Conservation (phyloP, 1,140 invertebrate species). For the Drosophila kepulauana region DNA sequence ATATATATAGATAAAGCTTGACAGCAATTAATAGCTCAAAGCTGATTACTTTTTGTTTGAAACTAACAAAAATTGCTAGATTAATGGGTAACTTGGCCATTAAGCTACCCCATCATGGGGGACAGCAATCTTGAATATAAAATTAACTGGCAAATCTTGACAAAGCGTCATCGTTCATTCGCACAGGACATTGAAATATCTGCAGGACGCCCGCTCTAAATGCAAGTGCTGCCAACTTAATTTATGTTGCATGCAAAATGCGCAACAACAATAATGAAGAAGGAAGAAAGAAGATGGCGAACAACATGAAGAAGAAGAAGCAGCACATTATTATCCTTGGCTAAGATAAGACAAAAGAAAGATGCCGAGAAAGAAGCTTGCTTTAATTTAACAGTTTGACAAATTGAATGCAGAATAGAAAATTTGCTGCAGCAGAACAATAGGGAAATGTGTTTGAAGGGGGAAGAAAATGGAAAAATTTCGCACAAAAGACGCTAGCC, state of each 20-base stretch:
- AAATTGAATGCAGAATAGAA: slow-evolving; percentile 67
- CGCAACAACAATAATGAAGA: slow-evolving; percentile 39
- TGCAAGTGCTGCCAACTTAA: slow-evolving; percentile 72
- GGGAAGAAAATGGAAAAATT: slow-evolving; percentile 16
- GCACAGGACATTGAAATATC: slow-evolving; percentile 61
- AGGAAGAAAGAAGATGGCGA: too few species aligned
- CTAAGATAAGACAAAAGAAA: slow-evolving; percentile 35
- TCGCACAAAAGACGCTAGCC: slow-evolving; percentile 18
- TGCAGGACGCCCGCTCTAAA: slow-evolving; percentile 39
- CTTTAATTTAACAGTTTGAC: slow-evolving; percentile 74
- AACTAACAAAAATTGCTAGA: neutral
- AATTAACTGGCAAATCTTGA: slow-evolving; percentile 66
- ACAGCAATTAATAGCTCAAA: neutral
- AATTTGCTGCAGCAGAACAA: slow-evolving; percentile 18
- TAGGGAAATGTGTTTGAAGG: neutral
- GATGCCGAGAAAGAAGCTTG: slow-evolving; percentile 35
- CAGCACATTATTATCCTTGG: neutral
- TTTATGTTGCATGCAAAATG: slow-evolving; percentile 76
- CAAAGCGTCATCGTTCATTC: slow-evolving; percentile 63
- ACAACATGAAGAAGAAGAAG: neutral
- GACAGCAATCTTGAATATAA: slow-evolving; percentile 38
- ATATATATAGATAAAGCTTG: too few species aligned
- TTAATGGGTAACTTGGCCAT: neutral
- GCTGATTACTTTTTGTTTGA: neutral
- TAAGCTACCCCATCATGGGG: neutral